phyloP scores from a whole-genome alignment of 2,797 vertebrate species.

The Poeciliopsis gracilis region DNA sequence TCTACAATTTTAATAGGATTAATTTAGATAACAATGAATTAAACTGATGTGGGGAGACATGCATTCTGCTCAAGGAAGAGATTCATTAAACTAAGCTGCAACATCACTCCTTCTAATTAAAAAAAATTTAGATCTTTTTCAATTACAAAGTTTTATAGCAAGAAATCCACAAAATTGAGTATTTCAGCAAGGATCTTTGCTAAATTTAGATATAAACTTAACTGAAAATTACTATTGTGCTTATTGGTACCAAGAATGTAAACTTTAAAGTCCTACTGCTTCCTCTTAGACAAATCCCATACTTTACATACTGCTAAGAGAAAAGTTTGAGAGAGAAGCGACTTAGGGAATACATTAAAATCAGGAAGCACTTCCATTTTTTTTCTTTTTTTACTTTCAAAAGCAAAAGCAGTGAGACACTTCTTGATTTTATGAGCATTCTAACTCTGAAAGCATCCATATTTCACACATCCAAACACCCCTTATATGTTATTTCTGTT shows the following conservation, averaged over 20 bases:
- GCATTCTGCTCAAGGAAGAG: background rate
- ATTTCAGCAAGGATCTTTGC: too few species aligned
- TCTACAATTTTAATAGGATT: conserved; percentile 1
- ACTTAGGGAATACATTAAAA: background rate
- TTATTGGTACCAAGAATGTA: background rate
- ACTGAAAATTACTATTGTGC: too few species aligned
- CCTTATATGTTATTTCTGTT: conserved; percentile 13
- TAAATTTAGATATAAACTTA: background rate
- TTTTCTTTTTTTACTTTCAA: background rate
- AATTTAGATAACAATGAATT: conserved; percentile 7
- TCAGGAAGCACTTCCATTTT: background rate
- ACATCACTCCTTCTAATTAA: background rate
- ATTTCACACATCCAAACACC: background rate
- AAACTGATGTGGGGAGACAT: background rate
- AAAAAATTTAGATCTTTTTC: background rate
- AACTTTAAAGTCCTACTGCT: background rate
- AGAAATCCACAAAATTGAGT: background rate
- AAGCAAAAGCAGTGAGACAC: background rate
- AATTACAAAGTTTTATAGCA: background rate
- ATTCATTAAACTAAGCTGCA: background rate
- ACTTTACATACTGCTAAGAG: background rate
- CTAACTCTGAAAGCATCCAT: background rate
- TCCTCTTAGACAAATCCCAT: background rate
- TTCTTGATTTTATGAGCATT: background rate
- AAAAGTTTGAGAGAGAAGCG: background rate